Evolutionary conservation across 2,888 invertebrate species (phyloP), one percentile per base, ranked within the genome.

Genomic region (Tinea trinotella): DNA sequence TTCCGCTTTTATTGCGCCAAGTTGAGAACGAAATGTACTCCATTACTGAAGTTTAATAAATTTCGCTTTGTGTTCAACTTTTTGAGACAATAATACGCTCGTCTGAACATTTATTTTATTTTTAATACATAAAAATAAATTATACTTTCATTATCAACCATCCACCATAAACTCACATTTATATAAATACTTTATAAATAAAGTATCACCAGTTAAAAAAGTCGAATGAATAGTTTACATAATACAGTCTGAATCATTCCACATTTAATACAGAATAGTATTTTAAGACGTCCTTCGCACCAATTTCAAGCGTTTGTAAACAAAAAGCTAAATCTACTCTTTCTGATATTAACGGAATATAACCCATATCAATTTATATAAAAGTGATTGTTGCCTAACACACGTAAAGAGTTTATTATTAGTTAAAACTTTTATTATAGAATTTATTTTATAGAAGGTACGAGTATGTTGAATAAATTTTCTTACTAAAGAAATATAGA

Each of bases 251-350:
- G 74, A 75, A 65, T 83, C 79, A 81, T 65, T 60, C 62, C 59
- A 19, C 19, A 70, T 72, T 75, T 76, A 78, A 80, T 77, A 79
- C 74, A 64, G 65, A 57, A 61, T 6, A 68, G 74, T 84, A 83
- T 83, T 81, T 79, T 71, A 67, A 73, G 77, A 72, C 71, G 83
- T 74, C 84, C 84, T 84, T 84, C 80, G 65, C 77, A 76, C 73
- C 66, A 67, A 74, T 78, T 74, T 68, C 65, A 67, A 65, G 67
- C 65, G 66, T 68, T 66, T 68, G 72, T 76, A 75, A 78, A 75
- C 74, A 71, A 68, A 65, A 64, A 71, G 75, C 73, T 71, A 76
- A 76, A 76, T 72, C 5, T 15, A 7, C 2, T 13, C 40, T n/a
- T 7, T n/a, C 40, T n/a, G 40, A 40, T 40, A 40, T 40, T 40